Base-by-base conservation (phyloP, 2,888 invertebrate species). In the Diloba caeruleocephala region DNA sequence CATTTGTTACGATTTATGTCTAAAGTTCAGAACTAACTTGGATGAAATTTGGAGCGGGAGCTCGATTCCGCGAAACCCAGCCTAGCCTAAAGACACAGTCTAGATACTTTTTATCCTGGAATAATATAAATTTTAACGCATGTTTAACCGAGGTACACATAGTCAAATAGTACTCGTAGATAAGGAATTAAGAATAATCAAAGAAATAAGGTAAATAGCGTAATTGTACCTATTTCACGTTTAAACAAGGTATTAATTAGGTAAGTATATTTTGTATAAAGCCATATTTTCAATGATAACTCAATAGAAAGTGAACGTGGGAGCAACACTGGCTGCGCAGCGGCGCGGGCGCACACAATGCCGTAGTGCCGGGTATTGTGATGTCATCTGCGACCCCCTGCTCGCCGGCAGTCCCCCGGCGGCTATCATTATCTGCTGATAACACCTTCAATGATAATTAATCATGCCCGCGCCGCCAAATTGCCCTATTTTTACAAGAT, bases 291-390 rank as follows among this genome's bases (percentile, higher is more conserved):
- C 64, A 73, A 72, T 76, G 77, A 78, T 81, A 74, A 71, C 73
- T 71, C 63, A 67, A 78, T 84, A 85, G 88, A 89, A 89, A 89
- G 88, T 85, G 87, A 89, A 86, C 81, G 89, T 88, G 86, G 83
- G 82, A 81, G 81, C 79, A 68, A 48, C 65, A 57, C 51, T 50
- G 56, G 57, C 60, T 66, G 63, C 59, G 61, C 54, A 45, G 71
- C 66, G 55, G 68, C 50, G 74, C 75, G 54, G 61, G 58, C 74
- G 75, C 73, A 63, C 33, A 43, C 50, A 37, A 54, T 46, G 48
- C 52, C 38, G 36, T 52, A 44, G 45, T 61, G 59, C 55, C 57
- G 38, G 32, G 32, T 28, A 44, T 29, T 5, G 45, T 79, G 76
- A 81, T 74, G 76, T 78, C 79, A 76, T 39, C 54, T 31, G 15